Evolutionary conservation across 2,888 invertebrate species (phyloP).

Genomic region (Gnatocerus cornutus): DNA sequence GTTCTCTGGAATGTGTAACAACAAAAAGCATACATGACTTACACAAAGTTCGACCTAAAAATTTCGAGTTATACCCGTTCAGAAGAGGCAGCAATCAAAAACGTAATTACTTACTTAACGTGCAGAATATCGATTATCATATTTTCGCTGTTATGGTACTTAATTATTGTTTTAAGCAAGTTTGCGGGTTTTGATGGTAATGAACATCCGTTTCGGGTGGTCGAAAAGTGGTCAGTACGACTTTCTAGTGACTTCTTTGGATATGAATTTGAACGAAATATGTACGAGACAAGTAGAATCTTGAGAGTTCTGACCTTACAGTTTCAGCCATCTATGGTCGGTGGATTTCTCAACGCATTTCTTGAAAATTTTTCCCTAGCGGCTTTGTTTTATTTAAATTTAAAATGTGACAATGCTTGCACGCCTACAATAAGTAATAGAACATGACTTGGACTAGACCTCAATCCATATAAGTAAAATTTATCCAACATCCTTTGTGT

Average conservation of each 20-base stretch:
- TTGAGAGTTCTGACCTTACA: no score
- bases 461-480: constrained; percentile 29
- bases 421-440: constrained; percentile 21
- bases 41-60: constrained; percentile 12
- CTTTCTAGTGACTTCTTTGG: no score
- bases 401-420: constrained; percentile 32
- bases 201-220: no score
- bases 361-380: constrained; percentile 13
- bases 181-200: no score
- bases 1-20: neutral
- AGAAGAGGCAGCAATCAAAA: constrained; percentile 8
- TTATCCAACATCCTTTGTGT: constrained; percentile 24
- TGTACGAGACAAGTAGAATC: no score
- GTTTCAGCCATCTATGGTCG: no score
- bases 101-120: constrained; percentile 27
- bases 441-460: constrained; percentile 21
- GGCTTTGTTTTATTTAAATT: constrained; percentile 38
- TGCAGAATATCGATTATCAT: neutral
- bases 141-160: neutral
- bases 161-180: constrained; percentile 20
- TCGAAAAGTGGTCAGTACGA: no score
- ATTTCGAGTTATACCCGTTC: constrained; percentile 28
- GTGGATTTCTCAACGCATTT: neutral
- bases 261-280: no score
- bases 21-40: neutral